phyloP scores from a whole-genome alignment of 2,113 vertebrate genomes.

The Indri indri region DNA sequence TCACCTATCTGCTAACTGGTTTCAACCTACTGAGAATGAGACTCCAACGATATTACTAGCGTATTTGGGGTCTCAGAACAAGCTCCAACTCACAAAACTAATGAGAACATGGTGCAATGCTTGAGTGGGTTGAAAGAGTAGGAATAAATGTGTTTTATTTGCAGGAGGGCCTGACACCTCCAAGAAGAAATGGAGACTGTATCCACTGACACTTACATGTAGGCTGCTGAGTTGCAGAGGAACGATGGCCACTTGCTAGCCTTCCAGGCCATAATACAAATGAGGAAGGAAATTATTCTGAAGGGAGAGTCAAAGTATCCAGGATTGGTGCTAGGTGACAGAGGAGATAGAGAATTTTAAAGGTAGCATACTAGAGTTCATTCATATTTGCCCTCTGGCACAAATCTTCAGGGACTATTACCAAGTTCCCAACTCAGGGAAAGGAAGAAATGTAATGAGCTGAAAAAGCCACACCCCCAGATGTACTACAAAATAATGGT shows the following conservation, averaged over 20 bases:
- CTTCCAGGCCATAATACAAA: background rate
- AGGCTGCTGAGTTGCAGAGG: background rate
- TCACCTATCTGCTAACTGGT: background rate
- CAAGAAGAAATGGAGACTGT: background rate
- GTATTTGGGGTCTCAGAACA: background rate
- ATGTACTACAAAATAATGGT: background rate
- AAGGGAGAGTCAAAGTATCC: background rate
- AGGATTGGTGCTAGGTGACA: background rate
- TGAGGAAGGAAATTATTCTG: background rate
- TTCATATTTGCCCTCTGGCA: background rate
- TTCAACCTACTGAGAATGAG: background rate
- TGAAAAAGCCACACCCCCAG: background rate
- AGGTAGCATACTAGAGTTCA: background rate
- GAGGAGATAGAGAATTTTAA: background rate
- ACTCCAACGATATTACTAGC: background rate
- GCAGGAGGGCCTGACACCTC: background rate
- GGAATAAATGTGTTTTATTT: background rate
- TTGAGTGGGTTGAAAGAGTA: background rate
- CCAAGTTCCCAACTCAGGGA: background rate
- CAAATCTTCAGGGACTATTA: background rate
- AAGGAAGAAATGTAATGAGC: background rate
- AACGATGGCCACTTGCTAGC: background rate
- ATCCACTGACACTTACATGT: background rate
- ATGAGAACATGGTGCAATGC: background rate
- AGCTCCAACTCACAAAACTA: background rate